A percentile compares a stretch with the other conserved stretches of the same genome.
Conservation (phyloP, 2,888 invertebrate species). For the Caenorhabditis zanzibari region DNA sequence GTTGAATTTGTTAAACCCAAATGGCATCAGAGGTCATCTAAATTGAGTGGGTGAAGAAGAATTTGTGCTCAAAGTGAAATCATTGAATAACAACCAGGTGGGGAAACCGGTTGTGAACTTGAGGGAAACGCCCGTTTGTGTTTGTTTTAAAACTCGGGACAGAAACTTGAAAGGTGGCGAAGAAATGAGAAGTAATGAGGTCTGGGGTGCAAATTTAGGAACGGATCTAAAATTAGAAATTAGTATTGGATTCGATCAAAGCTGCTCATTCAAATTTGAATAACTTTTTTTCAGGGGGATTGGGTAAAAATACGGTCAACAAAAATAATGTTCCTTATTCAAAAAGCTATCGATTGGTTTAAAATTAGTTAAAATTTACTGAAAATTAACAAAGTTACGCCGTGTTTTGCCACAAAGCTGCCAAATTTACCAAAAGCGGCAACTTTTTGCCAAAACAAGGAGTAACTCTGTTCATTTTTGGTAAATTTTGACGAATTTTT, state of each 20-base stretch:
- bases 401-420: no score
- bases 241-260: not conserved
- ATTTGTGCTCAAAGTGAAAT: constrained; percentile 17
- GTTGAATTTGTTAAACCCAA: not conserved
- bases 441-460: no score
- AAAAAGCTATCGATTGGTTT: no score
- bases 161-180: constrained; percentile 2
- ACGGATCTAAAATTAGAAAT: not conserved
- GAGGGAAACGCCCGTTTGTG: constrained; percentile 19
- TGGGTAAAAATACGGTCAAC: no score
- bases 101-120: constrained; percentile 31
- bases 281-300: no score
- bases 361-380: no score
- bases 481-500: no score
- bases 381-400: no score
- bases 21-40: constrained; percentile 17
- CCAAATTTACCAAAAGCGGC: no score
- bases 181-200: not conserved
- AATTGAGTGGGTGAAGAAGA: constrained; percentile 4
- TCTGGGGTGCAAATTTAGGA: not conserved
- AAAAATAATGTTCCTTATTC: no score
- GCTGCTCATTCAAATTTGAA: no score
- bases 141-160: constrained; percentile 39
- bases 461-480: no score
- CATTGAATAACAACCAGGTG: constrained; percentile 31